Conservation (phyloP, 2,113 vertebrate species). For the Phoenicopterus ruber region DNA sequence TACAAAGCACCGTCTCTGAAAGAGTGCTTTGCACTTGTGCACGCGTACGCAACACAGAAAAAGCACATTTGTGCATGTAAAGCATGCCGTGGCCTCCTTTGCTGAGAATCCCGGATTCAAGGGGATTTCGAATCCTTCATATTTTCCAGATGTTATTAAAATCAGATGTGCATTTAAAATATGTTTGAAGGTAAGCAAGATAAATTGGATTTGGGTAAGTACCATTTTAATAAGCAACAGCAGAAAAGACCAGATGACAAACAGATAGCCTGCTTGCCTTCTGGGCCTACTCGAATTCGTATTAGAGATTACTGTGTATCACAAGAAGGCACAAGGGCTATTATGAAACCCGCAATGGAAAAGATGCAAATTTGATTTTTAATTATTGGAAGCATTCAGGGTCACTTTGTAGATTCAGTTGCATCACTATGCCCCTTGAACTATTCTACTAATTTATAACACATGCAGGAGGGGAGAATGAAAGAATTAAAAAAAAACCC, state of each 20-base stretch:
- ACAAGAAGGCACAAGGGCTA: not conserved
- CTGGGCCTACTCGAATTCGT: not conserved
- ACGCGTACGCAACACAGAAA: fast-evolving
- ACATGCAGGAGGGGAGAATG: not conserved
- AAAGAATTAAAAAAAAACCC: not conserved
- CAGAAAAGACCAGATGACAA: not conserved
- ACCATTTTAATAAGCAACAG: not conserved
- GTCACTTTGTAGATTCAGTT: not conserved
- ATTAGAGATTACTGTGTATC: not conserved
- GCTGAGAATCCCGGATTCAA: not conserved
- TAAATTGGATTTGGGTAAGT: not conserved
- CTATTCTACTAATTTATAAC: not conserved
- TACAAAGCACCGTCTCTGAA: not conserved
- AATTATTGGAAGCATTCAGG: not conserved
- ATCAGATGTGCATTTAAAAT: not conserved
- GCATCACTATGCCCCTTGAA: not conserved
- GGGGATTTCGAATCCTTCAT: not conserved
- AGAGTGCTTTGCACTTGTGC: not conserved
- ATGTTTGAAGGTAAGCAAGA: not conserved
- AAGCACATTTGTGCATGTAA: not conserved
- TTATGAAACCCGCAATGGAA: not conserved
- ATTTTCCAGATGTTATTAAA: not conserved
- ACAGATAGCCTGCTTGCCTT: not conserved
- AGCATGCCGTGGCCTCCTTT: not conserved
- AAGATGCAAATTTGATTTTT: not conserved